These are phyloP conservation scores for Dendrocopos noguchii DNA, from an alignment of 2,113 vertebrate genomes.

Conservation along the genomic window DNA sequence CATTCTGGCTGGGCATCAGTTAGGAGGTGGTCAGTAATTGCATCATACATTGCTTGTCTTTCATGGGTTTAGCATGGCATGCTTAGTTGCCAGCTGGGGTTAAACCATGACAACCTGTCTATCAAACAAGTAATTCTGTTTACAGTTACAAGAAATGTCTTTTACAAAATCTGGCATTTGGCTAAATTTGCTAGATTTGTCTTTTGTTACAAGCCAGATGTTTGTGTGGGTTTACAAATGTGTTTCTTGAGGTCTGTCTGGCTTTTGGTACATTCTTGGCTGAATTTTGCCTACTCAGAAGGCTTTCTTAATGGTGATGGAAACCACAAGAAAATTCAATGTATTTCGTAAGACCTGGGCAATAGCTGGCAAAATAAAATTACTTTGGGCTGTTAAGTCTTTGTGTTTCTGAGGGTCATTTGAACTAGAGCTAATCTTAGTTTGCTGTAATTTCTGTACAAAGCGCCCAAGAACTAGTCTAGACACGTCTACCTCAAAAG, in stretches of 20 bases:
- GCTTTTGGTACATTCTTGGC: constrained; percentile 40
- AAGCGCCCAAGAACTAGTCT: not conserved
- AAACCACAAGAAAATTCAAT: constrained; percentile 33
- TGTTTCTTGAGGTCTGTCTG: constrained; percentile 13
- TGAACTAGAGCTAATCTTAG: not conserved
- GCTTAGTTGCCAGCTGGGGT: not conserved
- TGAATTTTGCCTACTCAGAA: not conserved
- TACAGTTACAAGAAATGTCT: constrained; percentile 41
- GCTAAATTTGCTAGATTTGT: constrained; percentile 22
- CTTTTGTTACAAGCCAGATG: constrained; percentile 44
- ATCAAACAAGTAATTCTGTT: constrained; percentile 40
- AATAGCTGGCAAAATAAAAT: constrained; percentile 20
- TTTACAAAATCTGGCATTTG: constrained; percentile 54
- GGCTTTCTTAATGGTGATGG: constrained; percentile 1
- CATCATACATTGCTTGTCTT: not conserved
- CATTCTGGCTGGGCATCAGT: not conserved
- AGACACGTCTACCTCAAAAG: not conserved
- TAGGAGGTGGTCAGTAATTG: not conserved
- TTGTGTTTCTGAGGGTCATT: not conserved
- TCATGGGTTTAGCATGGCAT: not conserved
- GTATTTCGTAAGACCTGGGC: constrained; percentile 44
- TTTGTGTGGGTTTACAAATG: not conserved
- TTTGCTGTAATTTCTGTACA: not conserved
- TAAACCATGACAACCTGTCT: not conserved
- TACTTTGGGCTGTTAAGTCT: not conserved